Conservation (phyloP, 2,113 vertebrate species). For the Ailuropoda melanoleuca region DNA sequence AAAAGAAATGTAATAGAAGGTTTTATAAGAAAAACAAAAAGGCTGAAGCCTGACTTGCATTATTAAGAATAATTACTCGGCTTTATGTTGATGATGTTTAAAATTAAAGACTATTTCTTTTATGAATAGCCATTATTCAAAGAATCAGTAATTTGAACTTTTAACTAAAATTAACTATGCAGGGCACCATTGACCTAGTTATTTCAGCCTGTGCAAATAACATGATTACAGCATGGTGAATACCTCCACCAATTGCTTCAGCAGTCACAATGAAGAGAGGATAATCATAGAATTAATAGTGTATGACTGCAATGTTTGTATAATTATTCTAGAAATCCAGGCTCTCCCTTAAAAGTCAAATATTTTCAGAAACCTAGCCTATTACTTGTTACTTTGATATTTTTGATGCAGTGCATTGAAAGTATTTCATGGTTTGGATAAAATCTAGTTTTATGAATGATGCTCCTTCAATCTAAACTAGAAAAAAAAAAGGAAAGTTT, state of each 20-base stretch:
- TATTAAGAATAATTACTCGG: not conserved
- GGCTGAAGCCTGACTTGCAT: not conserved
- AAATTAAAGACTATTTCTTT: not conserved
- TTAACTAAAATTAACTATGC: not conserved
- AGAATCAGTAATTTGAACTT: not conserved
- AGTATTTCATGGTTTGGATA: not conserved
- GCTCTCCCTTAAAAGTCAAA: not conserved
- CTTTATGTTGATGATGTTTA: not conserved
- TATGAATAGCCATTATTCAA: not conserved
- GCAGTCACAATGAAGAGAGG: not conserved
- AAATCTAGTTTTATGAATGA: slow-evolving; percentile 9
- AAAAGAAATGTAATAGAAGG: not conserved
- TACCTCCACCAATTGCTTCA: not conserved
- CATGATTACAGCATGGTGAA: not conserved
- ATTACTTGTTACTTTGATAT: not conserved
- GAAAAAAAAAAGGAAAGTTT: not conserved
- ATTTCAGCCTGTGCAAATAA: not conserved
- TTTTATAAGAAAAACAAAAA: slow-evolving; percentile 39
- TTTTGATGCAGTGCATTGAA: not conserved
- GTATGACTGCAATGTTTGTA: not conserved
- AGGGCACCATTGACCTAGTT: not conserved
- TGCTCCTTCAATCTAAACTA: not conserved
- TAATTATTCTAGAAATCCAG: not conserved
- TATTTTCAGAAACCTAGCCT: not conserved
- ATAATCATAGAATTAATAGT: not conserved